Evolutionary conservation across 2,888 invertebrate species (phyloP), one percentile per base, ranked within the genome.

Genomic region (Aporophyla nigra): DNA sequence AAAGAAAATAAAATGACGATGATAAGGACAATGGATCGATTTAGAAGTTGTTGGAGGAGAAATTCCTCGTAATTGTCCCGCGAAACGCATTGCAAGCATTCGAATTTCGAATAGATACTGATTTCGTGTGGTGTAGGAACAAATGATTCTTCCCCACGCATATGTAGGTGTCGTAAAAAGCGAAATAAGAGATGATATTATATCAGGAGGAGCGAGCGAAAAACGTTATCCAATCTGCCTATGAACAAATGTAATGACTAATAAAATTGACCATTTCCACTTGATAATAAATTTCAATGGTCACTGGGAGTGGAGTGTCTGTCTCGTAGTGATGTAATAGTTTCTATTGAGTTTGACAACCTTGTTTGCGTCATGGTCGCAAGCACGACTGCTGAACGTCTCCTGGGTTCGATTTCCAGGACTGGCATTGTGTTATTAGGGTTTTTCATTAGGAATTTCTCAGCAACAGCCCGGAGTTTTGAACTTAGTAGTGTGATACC

Each of bases 211-310:
- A 68, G n/a, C 27, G 33, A 33, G 33, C 33, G 33, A 46, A 46
- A 67, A 27, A 10, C 10, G 10, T 46, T 43, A 27, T 27, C 10
- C 27, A 16, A 27, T 16, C 19, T n/a, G 24, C 10, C 7, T 24
- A 21, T 24, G 12, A 49, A 27, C 33, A 40, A 24, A 51, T 51
- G 40, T 43, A 43, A 10, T 43, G 19, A 21, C 43, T 51, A 27
- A 74, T 53, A 24, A 62, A 76, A 74, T 74, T 24, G 61, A 7
- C 19, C 0, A 21, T 53, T 24, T 75, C 33, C 21, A 21, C 65
- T 76, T 76, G 65, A 49, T 46, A n/a, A 53, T 27, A 27, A 16
- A 27, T 77, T 63, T 33, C 9, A 65, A 24, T 14, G 40, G 24
- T 65, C 40, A 49, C 24, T 65, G 24, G 21, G 27, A 27, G 49